A percentile compares a stretch with the other conserved stretches of the same genome.
phyloP scores from a whole-genome alignment of 92 coral and sea anemone genomes.

The Porites rus region DNA sequence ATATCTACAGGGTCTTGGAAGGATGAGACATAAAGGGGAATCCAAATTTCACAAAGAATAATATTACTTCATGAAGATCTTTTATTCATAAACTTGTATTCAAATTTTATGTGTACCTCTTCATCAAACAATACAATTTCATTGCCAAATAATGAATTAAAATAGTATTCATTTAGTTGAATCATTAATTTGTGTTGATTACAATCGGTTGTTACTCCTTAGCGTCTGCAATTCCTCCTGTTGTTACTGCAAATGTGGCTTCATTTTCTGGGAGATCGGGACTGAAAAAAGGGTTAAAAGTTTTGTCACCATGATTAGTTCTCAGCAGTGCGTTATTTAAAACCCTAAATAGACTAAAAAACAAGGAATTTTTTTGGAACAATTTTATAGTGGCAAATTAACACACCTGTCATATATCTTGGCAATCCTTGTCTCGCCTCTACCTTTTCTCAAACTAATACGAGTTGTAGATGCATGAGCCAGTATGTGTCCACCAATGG shows the following conservation, averaged over 20 bases:
- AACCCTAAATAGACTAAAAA: not conserved
- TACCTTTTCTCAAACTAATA: constrained; percentile 92
- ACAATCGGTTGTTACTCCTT: constrained; percentile 70
- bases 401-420: constrained; percentile 97
- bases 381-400: not conserved
- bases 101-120: not conserved
- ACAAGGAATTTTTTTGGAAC: not conserved
- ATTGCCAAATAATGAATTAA: not conserved
- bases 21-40: no score
- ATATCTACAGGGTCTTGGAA: no score
- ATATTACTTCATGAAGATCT: not conserved
- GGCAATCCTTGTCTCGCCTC: constrained; percentile 98
- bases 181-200: not conserved
- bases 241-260: constrained; percentile 97
- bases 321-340: not conserved
- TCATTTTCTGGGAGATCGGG: constrained; percentile 99
- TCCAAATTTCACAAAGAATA: not conserved
- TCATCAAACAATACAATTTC: not conserved
- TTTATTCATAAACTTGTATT: not conserved
- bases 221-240: constrained; percentile 99
- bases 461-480: constrained; percentile 99
- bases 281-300: constrained; percentile 34
- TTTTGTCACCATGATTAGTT: not conserved
- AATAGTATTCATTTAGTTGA: not conserved
- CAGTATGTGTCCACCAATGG: constrained; percentile 99